Evolutionary conservation across 2,888 invertebrate genomes (phyloP).

Genomic region (Hylaea fasciaria): DNA sequence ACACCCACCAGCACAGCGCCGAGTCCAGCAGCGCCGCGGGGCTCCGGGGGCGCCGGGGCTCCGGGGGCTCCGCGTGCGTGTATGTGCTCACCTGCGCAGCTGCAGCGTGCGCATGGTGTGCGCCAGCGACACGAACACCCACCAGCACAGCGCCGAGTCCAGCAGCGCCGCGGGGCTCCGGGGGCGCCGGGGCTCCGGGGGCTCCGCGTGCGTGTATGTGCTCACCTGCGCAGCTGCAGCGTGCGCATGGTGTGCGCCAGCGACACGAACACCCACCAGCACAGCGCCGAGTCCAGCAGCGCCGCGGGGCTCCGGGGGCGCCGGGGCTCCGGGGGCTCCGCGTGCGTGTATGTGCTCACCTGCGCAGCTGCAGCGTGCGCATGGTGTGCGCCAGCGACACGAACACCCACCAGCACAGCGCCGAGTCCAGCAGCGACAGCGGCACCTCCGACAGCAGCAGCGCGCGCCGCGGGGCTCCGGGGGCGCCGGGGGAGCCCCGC

Average conservation of each 20-base stretch:
- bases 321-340: no score
- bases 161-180: conserved; percentile 93
- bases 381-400: conserved; percentile 95
- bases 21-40: conserved; percentile 93
- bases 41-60: conserved; percentile 92
- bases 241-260: conserved; percentile 96
- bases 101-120: conserved; percentile 95
- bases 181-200: no score
- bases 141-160: conserved; percentile 96
- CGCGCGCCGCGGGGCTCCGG: conserved; percentile 69
- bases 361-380: conserved; percentile 92
- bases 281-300: conserved; percentile 93
- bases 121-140: conserved; percentile 95
- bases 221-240: conserved; percentile 90
- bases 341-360: no score
- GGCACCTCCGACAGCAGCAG: conserved; percentile 92
- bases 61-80: no score
- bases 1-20: conserved; percentile 98
- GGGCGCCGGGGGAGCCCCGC: no score
- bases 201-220: no score
- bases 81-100: conserved; percentile 89
- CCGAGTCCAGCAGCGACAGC: conserved; percentile 92
- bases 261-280: conserved; percentile 97
- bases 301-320: conserved; percentile 94
- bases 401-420: conserved; percentile 98